Evolutionary conservation across 2,797 vertebrate genomes (phyloP), one percentile per base, ranked within the genome.

Genomic region (Basileuterus tristriatus): DNA sequence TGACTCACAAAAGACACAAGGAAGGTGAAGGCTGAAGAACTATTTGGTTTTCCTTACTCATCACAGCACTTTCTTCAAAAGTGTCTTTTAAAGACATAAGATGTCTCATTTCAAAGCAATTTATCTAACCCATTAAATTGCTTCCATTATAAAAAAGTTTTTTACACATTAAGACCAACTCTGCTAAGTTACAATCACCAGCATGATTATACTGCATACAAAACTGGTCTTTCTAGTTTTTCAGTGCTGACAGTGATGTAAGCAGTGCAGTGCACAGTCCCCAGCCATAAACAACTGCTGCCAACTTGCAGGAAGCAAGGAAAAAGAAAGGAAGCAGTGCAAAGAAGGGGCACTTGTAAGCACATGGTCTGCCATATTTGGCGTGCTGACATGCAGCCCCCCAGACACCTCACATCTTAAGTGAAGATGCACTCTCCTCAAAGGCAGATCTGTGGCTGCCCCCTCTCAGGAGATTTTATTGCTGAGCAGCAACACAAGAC

Each of bases 151-250:
- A 55, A 90, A 59, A 90, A 82, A 90, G 34, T 44, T 72, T 59
- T 83, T 59, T n/a, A 59, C 29, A 55, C n/a, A 83, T 69, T 87
- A 30, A 82, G 65, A 41, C 29, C n/a, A 90, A 22, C 24, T 72
- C 67, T 23, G 46, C 6, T 74, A 74, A 84, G 26, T 79, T 86
- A 74, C 72, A 89, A 84, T 29, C 41, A 89, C 50, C n/a, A 67
- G 37, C 29, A 39, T 52, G 55, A 83, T 88, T 65, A 86, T 24
- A 64, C 32, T 37, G 26, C 50, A 34, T 13, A 82, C 10, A 88
- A 78, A 93, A 86, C 85, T 21, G 59, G 77, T 91, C 50, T 41
- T 90, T 62, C 90, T 3, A 11, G 67, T 87, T 90, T 50, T 81
- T 79, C 80, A 76, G 63, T 12, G 46, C 72, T 80, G 58, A 58